Evolutionary conservation across 2,113 vertebrate genomes (phyloP).

Genomic region (Uropsilus gracilis): DNA sequence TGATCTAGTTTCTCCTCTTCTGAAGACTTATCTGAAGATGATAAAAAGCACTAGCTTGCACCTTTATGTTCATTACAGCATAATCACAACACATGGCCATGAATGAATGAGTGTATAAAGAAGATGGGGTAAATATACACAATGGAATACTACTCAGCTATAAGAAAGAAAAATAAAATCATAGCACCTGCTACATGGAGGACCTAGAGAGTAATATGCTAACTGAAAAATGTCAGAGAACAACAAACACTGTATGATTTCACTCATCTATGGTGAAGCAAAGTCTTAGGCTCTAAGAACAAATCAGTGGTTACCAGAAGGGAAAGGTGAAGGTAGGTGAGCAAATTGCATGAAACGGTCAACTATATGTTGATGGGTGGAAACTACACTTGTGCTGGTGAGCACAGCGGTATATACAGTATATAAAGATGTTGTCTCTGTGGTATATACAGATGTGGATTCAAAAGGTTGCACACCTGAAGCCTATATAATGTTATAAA

Average conservation of each 20-base stretch:
- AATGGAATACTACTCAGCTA: neutral
- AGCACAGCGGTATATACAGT: neutral
- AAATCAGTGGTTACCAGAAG: neutral
- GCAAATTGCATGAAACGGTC: neutral
- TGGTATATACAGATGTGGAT: neutral
- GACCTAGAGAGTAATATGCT: neutral
- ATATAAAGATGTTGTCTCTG: no score
- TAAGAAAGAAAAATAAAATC: neutral
- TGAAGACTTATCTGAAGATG: neutral
- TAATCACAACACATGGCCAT: no score
- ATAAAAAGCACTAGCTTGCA: neutral
- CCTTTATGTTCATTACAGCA: no score
- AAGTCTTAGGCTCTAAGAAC: neutral
- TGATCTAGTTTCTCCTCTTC: neutral
- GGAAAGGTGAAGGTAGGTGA: neutral
- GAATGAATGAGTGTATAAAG: no score
- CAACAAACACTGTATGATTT: neutral
- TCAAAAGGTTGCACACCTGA: neutral
- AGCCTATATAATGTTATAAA: neutral
- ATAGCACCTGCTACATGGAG: neutral
- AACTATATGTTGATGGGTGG: neutral
- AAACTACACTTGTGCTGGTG: neutral
- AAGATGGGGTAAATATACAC: neutral
- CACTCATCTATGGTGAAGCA: neutral
- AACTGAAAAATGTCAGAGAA: neutral